Evolutionary conservation across 2,113 vertebrate species (phyloP), one percentile per base, ranked within the genome.

Genomic region (Tetraodon nigroviridis): DNA sequence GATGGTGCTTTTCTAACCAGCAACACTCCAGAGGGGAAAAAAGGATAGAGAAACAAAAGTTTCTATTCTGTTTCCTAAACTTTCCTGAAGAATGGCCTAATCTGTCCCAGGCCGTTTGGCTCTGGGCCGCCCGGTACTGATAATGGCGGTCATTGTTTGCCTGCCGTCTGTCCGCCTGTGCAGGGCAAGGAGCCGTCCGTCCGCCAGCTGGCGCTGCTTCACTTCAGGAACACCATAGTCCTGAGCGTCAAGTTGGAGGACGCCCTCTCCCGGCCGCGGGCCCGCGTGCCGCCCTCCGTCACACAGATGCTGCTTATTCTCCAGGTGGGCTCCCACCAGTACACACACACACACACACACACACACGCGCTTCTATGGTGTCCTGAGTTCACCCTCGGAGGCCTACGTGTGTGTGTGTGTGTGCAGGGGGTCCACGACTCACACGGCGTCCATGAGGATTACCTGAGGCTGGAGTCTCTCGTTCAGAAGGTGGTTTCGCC

Each of bases 281-380:
- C 95, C 14, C 92, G 94, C 1, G 91, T 98, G 40, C 96, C 95
- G 1, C 94, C 95, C 1, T 96, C 95, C 55, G 90, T 98, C 13
- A 92, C 95, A 55, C 97, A 99, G 88, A 98, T 99, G 97, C 91
- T 99, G 81, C 90, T 99, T 45, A 91, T 98, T 67, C 89, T 99
- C 13, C 94, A 98, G 94, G 97, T 98, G 47, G 20, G 58, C 32
- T 37, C 37, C 8, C 10, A 18, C 7, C 6, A 19, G 18, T 12
- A 12, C 8, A 12, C 32, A 37, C n/a, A n/a, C n/a, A n/a, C n/a
- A n/a, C n/a, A n/a, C n/a, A n/a, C n/a, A n/a, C n/a, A n/a, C n/a
- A n/a, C n/a, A n/a, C n/a, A n/a, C n/a, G n/a, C n/a, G n/a, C n/a
- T n/a, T n/a, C n/a, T n/a, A n/a, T 16, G 14, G 42, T 2, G 10